phyloP scores from a whole-genome alignment of 2,113 vertebrate genomes.

The Stegostoma tigrinum region DNA sequence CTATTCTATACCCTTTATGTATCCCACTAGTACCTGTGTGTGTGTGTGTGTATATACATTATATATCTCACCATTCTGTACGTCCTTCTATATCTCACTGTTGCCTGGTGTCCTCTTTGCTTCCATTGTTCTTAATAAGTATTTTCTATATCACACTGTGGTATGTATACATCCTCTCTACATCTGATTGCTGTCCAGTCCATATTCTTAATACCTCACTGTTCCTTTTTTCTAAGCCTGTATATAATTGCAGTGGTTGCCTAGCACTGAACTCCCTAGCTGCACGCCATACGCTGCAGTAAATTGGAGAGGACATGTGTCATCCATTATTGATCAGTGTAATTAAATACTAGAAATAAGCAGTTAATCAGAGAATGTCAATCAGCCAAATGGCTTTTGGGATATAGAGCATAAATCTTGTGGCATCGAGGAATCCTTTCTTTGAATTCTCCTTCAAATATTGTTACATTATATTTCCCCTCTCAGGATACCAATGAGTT shows the following conservation, averaged over 20 bases:
- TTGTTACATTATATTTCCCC: not conserved
- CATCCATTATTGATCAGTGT: constrained; percentile 28
- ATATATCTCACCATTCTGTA: not conserved
- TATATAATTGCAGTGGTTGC: not conserved
- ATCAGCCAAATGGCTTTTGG: constrained; percentile 7
- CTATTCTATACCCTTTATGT: not conserved
- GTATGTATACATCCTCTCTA: not conserved
- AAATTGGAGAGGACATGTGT: not conserved
- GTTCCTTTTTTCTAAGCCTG: not conserved
- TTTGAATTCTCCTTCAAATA: not conserved
- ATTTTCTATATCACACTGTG: not conserved
- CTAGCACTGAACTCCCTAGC: not conserved
- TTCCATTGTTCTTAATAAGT: not conserved
- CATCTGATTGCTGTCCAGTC: not conserved
- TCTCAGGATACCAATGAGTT: not conserved
- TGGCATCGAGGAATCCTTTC: not conserved
- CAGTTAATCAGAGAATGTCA: constrained; percentile 3
- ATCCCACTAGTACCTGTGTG: not conserved
- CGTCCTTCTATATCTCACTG: not conserved
- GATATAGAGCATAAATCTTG: not conserved
- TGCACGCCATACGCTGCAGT: not conserved
- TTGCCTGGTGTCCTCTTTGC: not conserved
- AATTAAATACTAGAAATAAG: constrained; percentile 19
- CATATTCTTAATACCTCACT: not conserved
- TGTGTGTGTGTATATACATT: not conserved